Base-by-base conservation (phyloP, 2,113 vertebrate genomes). In the Isichthys henryi region DNA sequence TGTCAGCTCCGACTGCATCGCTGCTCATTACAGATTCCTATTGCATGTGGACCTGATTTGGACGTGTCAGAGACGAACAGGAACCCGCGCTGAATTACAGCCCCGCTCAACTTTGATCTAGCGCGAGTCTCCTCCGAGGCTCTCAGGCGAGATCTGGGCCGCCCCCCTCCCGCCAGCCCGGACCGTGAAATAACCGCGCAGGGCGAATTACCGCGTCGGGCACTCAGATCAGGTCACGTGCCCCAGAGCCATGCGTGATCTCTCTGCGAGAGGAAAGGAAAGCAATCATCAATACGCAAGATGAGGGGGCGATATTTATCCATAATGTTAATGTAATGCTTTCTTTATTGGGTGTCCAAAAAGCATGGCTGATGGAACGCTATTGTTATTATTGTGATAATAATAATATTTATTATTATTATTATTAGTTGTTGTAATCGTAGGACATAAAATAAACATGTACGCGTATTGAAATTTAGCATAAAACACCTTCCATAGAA, bases 81-180 rank as follows among this genome's bases (percentile, higher is more conserved):
- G 21, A 91, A 91, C 92, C 90, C 94, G 94, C 94, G 89, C 92
- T 96, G 94, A 95, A 88, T 95, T 96, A 95, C 39, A 27, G 92
- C 91, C 90, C 6, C 15, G 87, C 91, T 92, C 91, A 93, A 94
- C 95, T 96, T 96, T 96, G 95, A 96, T 95, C 95, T 94, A 91
- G 93, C 91, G 89, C 86, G 90, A 92, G 88, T 92, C 93, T 92
- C 93, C 90, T 91, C 89, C 74, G 91, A 86, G 91, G 70, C 56
- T 88, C 46, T 88, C 43, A 49, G 86, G 89, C 66, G 66, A 83
- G 83, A 89, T 86, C 89, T 88, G 53, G 89, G 52, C 82, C 84
- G 52, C 43, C 43, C 88, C 89, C 89, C 88, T 66, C 84, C 39
- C 85, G 87, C 88, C 89, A 89, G 88, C 84, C 39, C 48, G 15